These are phyloP conservation scores for Ochropacha duplaris DNA, from an alignment of 2,888 invertebrate species.

Conservation along the genomic window DNA sequence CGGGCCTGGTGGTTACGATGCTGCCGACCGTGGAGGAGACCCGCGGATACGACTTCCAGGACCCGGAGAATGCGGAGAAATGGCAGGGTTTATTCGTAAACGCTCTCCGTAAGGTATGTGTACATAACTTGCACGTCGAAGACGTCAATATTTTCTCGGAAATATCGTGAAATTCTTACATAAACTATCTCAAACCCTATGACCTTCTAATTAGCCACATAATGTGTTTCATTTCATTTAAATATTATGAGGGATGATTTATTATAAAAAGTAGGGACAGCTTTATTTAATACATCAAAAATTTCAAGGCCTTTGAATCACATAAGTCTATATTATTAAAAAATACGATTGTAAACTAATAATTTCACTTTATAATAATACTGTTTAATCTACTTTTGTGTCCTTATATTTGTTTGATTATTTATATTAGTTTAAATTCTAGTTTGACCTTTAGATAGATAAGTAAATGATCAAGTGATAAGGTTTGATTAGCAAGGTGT, in stretches of 20 bases:
- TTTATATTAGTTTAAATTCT: neutral
- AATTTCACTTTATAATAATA: neutral
- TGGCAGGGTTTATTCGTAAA: constrained; percentile 96
- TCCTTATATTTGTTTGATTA: neutral
- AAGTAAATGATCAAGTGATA: too few species aligned
- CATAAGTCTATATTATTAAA: constrained; percentile 24
- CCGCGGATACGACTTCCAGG: constrained; percentile 91
- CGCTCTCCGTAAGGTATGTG: constrained; percentile 92
- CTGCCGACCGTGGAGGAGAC: constrained; percentile 81
- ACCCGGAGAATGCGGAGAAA: constrained; percentile 94
- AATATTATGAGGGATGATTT: neutral
- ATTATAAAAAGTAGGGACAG: neutral
- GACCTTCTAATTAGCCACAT: too few species aligned
- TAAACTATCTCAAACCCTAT: neutral
- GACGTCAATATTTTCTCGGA: neutral
- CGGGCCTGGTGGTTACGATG: constrained; percentile 67
- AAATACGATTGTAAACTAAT: constrained; percentile 4
- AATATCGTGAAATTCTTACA: constrained; percentile 7
- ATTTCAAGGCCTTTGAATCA: constrained; percentile 28
- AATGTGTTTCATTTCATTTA: too few species aligned
- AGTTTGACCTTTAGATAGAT: too few species aligned
- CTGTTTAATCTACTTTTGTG: neutral
- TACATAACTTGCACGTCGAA: constrained; percentile 25
- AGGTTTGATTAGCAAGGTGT: too few species aligned
- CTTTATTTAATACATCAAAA: neutral